These are phyloP conservation scores for Hydropsyche betteni DNA, from an alignment of 2,888 invertebrate species.

Conservation along the genomic window DNA sequence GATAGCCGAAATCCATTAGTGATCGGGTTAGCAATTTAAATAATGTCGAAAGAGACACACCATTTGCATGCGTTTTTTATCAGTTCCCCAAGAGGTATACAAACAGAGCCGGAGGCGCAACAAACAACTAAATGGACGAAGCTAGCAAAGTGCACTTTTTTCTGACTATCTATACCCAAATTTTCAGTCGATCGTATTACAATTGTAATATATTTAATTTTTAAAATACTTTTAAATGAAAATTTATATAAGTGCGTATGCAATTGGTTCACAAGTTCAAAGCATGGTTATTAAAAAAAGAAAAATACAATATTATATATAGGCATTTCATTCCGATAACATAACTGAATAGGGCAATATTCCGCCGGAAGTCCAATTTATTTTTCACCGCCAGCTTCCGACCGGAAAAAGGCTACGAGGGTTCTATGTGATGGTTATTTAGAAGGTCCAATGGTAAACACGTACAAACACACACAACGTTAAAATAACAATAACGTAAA, in stretches of 20 bases:
- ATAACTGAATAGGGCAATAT: too few species aligned
- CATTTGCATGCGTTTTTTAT: constrained; percentile 40
- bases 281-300: too few species aligned
- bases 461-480: constrained; percentile 2
- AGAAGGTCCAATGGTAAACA: background rate
- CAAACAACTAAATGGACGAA: constrained; percentile 13
- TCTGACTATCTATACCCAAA: too few species aligned
- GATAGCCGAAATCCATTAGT: constrained; percentile 32
- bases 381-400: constrained; percentile 1
- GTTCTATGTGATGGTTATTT: background rate
- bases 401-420: constrained; percentile 11
- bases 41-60: constrained; percentile 35
- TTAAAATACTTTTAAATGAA: too few species aligned
- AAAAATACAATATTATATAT: too few species aligned
- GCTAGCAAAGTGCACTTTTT: constrained; percentile 4
- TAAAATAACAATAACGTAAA: constrained; percentile 36
- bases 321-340: too few species aligned
- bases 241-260: too few species aligned
- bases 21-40: constrained; percentile 7
- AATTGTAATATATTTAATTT: too few species aligned
- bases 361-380: background rate
- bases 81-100: constrained; percentile 15
- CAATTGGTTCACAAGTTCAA: too few species aligned
- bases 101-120: constrained; percentile 11
- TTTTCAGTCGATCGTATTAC: background rate